Evolutionary conservation across 2,888 invertebrate species (phyloP), one percentile per base, ranked within the genome.

Genomic region (Drepanosiphum platanoidis): DNA sequence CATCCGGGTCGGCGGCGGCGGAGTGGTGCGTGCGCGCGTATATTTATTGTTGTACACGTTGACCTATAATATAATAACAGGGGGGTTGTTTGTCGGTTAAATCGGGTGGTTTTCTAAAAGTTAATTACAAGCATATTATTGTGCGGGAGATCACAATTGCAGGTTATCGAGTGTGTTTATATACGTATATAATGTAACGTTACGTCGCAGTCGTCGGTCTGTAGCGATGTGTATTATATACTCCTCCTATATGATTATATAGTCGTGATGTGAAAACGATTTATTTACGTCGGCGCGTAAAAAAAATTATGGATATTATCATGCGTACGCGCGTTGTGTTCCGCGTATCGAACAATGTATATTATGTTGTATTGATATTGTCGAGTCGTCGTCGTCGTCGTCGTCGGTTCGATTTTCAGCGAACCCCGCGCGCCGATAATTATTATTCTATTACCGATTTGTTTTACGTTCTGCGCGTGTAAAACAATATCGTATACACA

Each of bases 101-200:
- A 61, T 64, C 27, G 74, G 74, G 64, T 34, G 82, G 72, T 83
- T 83, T 72, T 46, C 32, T 72, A 74, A 83, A 74, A 83, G 82
- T 74, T 83, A 83, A 83, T 83, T 83, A 83, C 64, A 34, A 81
- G 58, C 42, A 74, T 72, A 72, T 70, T 46, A 42, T 39, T 32
- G 22, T 39, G 68, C 27, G 36, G 34, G 36, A 36, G 68, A 70
- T 70, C 39, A 39, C 70, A 70, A 70, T 39, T 70, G 70, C 70
- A 22, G 70, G 70, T 70, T 39, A 39, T 68, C 34, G 15, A 32
- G 64, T 30, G 46, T n/a, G 15, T 22, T 39, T 39, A 61, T 3
- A 18, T 22, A 30, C 34, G 13, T 32, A 3, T 74, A 32, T 58
- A 27, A 68, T 34, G 32, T 34, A 32, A 68, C 34, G 32, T 9